These are phyloP conservation scores for Alcedo quadribrachys DNA, from an alignment of 2,797 vertebrate genomes.

Conservation along the genomic window DNA sequence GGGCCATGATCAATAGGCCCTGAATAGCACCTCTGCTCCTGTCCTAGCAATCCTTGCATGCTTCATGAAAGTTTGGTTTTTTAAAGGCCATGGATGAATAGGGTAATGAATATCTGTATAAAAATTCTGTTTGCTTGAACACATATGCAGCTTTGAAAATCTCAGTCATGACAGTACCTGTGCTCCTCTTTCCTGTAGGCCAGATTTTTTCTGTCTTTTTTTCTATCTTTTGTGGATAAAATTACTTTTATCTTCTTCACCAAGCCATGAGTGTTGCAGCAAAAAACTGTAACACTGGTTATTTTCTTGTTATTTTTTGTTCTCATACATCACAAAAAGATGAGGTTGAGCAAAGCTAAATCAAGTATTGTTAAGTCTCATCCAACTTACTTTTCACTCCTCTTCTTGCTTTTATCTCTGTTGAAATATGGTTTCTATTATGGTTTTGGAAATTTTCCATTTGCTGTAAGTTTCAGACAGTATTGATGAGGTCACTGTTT, in stretches of 20 bases:
- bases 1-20: neutral
- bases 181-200: neutral
- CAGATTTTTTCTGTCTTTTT: neutral
- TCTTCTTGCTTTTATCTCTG: conserved; percentile 50
- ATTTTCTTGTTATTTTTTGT: neutral
- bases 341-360: neutral
- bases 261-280: neutral
- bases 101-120: neutral
- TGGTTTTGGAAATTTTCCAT: conserved; percentile 69
- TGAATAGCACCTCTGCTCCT: conserved; percentile 38
- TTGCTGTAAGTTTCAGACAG: conserved; percentile 64
- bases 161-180: neutral
- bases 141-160: neutral
- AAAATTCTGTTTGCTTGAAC: neutral
- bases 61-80: conserved; percentile 1
- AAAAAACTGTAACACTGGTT: neutral
- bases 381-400: conserved; percentile 54
- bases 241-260: neutral
- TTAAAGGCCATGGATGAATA: conserved; percentile 3
- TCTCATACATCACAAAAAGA: neutral
- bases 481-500: conserved; percentile 74
- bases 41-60: neutral
- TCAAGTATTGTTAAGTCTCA: neutral
- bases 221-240: neutral
- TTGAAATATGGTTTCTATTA: conserved; percentile 69